Percentiles rank a stretch among this genome's conserved stretches.
These are phyloP conservation scores for Cheumatopsyche charites DNA, from an alignment of 1,140 invertebrate species.

Conservation along the genomic window DNA sequence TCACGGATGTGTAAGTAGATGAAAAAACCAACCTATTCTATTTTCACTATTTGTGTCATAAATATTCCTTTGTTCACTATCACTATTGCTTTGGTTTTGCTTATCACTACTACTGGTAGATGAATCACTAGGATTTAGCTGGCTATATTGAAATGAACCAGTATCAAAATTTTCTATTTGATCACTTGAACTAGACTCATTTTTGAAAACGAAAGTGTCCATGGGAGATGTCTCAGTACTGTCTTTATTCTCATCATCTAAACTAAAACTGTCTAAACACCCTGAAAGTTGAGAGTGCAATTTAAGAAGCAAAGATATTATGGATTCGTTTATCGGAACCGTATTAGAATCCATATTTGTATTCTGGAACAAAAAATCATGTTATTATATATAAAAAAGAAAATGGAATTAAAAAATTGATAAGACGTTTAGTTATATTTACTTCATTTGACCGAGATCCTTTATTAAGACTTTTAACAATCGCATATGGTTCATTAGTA, in stretches of 20 bases:
- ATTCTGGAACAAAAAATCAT: slow-evolving; percentile 34
- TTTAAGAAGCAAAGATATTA: slow-evolving; percentile 89
- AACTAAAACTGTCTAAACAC: slow-evolving; percentile 75
- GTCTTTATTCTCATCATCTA: slow-evolving; percentile 56
- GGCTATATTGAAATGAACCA: slow-evolving; percentile 48
- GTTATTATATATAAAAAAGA: background rate
- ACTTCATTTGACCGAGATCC: slow-evolving; percentile 15
- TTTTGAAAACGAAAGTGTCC: slow-evolving; percentile 2
- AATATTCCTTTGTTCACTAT: slow-evolving; percentile 18
- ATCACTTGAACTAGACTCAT: background rate
- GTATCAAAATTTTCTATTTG: slow-evolving; percentile 24
- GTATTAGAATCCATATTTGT: slow-evolving; percentile 58
- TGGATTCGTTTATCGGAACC: slow-evolving; percentile 83
- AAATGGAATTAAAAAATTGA: background rate
- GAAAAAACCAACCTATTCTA: slow-evolving; percentile 43
- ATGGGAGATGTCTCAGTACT: slow-evolving; percentile 33
- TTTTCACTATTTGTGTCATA: slow-evolving; percentile 27
- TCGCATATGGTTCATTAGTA: slow-evolving; percentile 50
- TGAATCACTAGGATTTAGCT: slow-evolving; percentile 12
- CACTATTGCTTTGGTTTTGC: slow-evolving; percentile 42
- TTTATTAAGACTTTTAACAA: slow-evolving; percentile 20
- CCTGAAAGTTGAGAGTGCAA: slow-evolving; percentile 91
- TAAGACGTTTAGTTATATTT: background rate
- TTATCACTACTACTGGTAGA: slow-evolving; percentile 24
- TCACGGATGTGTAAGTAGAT: background rate